phyloP scores from a whole-genome alignment of 2,797 vertebrate species.

The Psittacula echo region DNA sequence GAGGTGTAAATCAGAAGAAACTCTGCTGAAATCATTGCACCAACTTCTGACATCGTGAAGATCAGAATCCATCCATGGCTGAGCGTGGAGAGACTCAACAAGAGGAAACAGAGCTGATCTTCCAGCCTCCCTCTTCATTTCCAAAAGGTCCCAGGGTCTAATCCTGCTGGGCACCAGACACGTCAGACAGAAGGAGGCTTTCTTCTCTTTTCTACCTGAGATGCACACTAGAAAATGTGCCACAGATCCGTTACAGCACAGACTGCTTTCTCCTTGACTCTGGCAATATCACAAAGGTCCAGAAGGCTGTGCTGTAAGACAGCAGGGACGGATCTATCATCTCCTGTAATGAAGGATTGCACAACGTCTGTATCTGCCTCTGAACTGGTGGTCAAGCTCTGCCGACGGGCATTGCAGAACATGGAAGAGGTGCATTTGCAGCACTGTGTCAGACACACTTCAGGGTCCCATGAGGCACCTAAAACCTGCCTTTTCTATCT shows the following conservation, averaged over 20 bases:
- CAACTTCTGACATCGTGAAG: background rate
- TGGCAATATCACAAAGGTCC: background rate
- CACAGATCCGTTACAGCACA: too few relatives aligned
- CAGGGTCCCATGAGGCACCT: background rate
- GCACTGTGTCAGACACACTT: background rate
- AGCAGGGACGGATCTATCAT: background rate
- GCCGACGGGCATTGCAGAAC: fast-evolving
- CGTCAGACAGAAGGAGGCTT: background rate
- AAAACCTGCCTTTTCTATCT: background rate
- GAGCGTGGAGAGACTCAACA: background rate
- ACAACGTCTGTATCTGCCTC: background rate
- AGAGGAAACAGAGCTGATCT: background rate
- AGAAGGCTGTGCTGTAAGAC: background rate
- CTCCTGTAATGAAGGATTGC: background rate
- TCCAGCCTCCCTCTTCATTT: too few relatives aligned
- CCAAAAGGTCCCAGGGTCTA: background rate
- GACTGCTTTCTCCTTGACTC: background rate
- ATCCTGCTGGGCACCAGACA: background rate
- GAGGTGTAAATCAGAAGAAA: background rate
- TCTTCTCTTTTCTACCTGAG: background rate
- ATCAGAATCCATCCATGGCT: background rate
- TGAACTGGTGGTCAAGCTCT: background rate
- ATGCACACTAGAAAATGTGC: background rate
- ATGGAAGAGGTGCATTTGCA: background rate
- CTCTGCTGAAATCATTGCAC: background rate